phyloP scores from a whole-genome alignment of 2,113 vertebrate genomes.

The Nannobrachium achirus region DNA sequence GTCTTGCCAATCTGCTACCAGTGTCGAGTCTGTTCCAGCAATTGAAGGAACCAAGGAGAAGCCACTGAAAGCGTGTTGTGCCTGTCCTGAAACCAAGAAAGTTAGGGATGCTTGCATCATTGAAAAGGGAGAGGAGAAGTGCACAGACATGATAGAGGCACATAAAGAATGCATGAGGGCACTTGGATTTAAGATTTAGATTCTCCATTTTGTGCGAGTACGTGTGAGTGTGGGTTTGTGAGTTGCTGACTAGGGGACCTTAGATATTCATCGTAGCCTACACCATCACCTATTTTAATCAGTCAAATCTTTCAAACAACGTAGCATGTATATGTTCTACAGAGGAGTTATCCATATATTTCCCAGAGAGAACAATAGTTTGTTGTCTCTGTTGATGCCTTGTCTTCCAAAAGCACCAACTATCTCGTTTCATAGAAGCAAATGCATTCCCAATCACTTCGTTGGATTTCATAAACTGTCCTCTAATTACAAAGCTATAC shows the following conservation, averaged over 20 bases:
- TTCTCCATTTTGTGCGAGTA: neutral
- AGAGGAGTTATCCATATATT: constrained; percentile 39
- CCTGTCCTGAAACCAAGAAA: constrained; percentile 96
- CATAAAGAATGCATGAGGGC: constrained; percentile 98
- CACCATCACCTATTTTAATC: no score
- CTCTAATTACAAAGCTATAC: neutral
- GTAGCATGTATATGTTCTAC: constrained; percentile 44
- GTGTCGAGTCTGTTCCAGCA: constrained; percentile 65
- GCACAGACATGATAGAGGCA: constrained; percentile 89
- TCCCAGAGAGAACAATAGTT: neutral
- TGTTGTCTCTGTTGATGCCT: neutral
- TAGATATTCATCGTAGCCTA: no score
- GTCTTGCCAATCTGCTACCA: constrained; percentile 81
- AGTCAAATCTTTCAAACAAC: no score
- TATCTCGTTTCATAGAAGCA: neutral
- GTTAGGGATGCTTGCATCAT: constrained; percentile 93
- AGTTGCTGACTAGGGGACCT: no score
- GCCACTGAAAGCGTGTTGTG: constrained; percentile 93
- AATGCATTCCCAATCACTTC: neutral
- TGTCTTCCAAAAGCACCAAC: neutral
- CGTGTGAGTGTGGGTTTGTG: constrained; percentile 39
- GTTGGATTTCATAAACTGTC: neutral
- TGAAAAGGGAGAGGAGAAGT: constrained; percentile 95
- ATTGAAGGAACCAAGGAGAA: constrained; percentile 73
- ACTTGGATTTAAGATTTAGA: constrained; percentile 94